Conservation (phyloP, 2,113 vertebrate species). For the Psophia crepitans region DNA sequence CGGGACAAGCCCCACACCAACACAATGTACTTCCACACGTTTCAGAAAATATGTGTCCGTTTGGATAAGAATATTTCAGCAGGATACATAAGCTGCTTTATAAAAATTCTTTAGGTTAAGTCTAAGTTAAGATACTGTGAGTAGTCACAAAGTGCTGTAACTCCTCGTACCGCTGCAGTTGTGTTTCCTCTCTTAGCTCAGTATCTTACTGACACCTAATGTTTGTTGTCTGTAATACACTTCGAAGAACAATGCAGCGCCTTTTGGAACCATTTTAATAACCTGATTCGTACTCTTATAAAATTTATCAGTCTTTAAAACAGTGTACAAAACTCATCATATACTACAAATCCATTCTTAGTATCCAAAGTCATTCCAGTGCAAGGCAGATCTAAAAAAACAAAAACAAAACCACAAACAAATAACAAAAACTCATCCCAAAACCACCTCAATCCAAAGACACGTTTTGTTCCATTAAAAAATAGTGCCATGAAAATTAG, state of each 20-base stretch:
- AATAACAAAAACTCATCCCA: neutral
- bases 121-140: no score
- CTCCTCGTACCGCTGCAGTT: neutral
- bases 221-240: slow-evolving; percentile 12
- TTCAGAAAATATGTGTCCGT: neutral
- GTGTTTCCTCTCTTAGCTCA: neutral
- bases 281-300: neutral
- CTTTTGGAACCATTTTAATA: neutral
- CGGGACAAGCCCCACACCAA: neutral
- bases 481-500: neutral
- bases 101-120: neutral
- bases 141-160: neutral
- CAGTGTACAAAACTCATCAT: neutral
- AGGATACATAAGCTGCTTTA: neutral
- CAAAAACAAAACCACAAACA: neutral
- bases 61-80: neutral
- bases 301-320: neutral
- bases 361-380: neutral
- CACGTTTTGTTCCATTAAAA: neutral
- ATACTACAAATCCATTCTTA: no score
- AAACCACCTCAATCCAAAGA: neutral
- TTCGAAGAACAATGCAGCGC: neutral
- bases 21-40: rapidly evolving
- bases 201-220: slow-evolving; percentile 71
- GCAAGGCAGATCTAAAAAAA: neutral